Evolutionary conservation across 2,888 invertebrate genomes (phyloP), one percentile per base, ranked within the genome.

Genomic region (Phymatocera aterrima): DNA sequence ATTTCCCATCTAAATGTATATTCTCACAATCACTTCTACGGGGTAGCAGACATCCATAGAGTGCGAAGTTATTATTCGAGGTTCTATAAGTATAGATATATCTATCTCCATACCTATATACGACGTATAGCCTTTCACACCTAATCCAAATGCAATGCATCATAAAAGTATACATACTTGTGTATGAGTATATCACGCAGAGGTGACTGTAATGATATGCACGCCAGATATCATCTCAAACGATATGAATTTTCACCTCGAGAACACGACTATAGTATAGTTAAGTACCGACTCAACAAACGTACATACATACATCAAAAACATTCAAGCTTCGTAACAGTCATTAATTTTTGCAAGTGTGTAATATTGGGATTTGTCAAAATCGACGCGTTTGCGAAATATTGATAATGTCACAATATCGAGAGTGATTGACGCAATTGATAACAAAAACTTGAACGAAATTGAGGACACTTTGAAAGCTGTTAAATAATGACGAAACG

Each of bases 91-190:
- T 57, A n/a, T n/a, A n/a, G 40, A 57, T 28, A 24, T 57, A 57
- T 3, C 24, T 28, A 28, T n/a, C n/a, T n/a, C n/a, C n/a, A n/a
- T n/a, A n/a, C n/a, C n/a, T n/a, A n/a, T n/a, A n/a, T n/a, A n/a
- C n/a, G n/a, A n/a, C n/a, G n/a, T 57, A 57, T 28, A 15, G 57
- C 15, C 28, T 24, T 61, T 34, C 37, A 37, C 61, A 61, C 61
- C 37, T 61, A 31, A 61, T 61, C 37, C 61, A 37, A 61, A 61
- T 61, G 61, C 61, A 61, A 61, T 61, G 61, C 61, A 61, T 61
- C 21, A 57, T 57, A 57, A 37, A 61, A 61, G 31, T 61, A 8
- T n/a, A n/a, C n/a, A n/a, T n/a, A n/a, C n/a, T n/a, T n/a, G n/a
- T n/a, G n/a, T n/a, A n/a, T n/a, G 61, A 61, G 15, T 31, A 15